Evolutionary conservation across 2,797 vertebrate species (phyloP).

Genomic region (Clarias laeviceps): DNA sequence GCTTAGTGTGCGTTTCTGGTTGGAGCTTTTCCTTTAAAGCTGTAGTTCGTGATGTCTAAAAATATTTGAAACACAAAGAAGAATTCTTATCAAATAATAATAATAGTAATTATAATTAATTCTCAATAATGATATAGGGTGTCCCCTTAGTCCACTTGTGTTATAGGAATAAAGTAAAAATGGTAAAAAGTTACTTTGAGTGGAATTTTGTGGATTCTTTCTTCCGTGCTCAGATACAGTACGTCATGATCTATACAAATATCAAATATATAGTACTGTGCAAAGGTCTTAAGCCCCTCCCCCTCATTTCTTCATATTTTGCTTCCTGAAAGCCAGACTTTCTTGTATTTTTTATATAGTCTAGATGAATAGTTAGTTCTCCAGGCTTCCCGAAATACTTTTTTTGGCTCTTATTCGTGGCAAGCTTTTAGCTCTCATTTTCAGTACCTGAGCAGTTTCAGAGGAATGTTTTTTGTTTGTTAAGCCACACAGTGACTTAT

Average conservation of each 20-base stretch:
- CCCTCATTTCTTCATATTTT: no score
- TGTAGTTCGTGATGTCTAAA: background rate
- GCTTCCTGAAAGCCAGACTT: no score
- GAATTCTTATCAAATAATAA: background rate
- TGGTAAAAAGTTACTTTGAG: background rate
- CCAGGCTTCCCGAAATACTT: no score
- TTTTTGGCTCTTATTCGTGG: no score
- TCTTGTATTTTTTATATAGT: no score
- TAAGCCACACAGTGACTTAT: no score
- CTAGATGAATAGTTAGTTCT: no score
- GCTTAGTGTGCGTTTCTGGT: background rate
- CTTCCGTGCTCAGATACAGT: background rate
- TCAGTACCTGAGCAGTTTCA: no score
- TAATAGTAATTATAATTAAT: background rate
- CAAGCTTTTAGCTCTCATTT: no score
- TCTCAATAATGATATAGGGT: background rate
- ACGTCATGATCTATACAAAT: background rate
- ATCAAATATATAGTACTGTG: background rate
- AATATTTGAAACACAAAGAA: background rate
- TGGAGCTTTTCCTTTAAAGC: background rate
- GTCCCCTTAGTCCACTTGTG: background rate
- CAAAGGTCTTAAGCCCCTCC: no score
- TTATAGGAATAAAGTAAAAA: background rate
- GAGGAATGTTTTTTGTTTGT: no score
- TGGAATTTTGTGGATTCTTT: background rate